phyloP scores from a whole-genome alignment of 2,113 vertebrate species.

The Cervus canadensis region DNA sequence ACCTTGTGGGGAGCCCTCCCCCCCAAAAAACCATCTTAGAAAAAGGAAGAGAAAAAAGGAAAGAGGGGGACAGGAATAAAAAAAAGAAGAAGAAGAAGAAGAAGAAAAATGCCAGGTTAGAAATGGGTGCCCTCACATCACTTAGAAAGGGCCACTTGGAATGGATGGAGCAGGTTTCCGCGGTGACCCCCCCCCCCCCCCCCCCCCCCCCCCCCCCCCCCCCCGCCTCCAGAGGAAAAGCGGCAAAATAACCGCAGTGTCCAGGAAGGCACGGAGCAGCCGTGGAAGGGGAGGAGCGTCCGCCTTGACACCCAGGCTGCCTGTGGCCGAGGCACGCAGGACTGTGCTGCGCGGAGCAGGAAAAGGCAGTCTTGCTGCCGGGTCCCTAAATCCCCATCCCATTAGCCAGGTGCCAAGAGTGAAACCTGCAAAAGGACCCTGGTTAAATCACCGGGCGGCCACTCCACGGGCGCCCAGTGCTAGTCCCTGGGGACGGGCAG shows the following conservation, averaged over 20 bases:
- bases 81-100: no score
- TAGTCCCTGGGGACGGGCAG: neutral
- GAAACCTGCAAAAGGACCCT: neutral
- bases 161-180: neutral
- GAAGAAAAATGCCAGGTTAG: neutral
- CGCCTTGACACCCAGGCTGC: neutral
- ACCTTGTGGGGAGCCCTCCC: neutral
- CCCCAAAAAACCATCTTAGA: neutral
- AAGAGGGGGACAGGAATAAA: neutral
- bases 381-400: neutral
- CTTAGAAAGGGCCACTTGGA: neutral
- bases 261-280: rapidly evolving
- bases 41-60: neutral
- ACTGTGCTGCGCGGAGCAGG: neutral
- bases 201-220: no score
- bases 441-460: neutral
- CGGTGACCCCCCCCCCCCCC: no score
- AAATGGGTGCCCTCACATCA: neutral
- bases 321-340: neutral
- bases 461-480: neutral
- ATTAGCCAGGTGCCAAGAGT: neutral
- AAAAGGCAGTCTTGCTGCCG: neutral
- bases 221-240: neutral
- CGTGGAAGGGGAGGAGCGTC: rapidly evolving
- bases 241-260: rapidly evolving